These are phyloP conservation scores for Trachelipus rathkii DNA, from an alignment of 1,140 invertebrate species.

Conservation along the genomic window DNA sequence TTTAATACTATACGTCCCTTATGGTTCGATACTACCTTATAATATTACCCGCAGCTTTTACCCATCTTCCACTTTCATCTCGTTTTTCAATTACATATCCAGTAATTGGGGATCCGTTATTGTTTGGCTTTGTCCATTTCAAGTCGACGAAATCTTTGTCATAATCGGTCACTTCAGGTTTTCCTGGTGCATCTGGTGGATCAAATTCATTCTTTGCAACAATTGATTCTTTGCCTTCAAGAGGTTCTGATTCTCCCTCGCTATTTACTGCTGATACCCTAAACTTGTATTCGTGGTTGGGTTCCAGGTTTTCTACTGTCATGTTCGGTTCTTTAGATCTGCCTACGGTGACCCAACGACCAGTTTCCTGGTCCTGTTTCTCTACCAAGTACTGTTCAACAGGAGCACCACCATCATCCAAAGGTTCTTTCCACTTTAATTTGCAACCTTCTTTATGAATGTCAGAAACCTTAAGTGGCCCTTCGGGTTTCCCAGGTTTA, in stretches of 20 bases:
- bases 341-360: constrained; percentile 78
- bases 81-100: constrained; percentile 91
- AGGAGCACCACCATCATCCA: constrained; percentile 90
- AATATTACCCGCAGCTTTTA: constrained; percentile 76
- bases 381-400: constrained; percentile 85
- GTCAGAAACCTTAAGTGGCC: constrained; percentile 85
- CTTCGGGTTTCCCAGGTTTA: constrained; percentile 90
- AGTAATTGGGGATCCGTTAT: constrained; percentile 88
- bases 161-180: constrained; percentile 86
- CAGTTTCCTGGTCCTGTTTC: constrained; percentile 78
- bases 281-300: constrained; percentile 95
- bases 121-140: constrained; percentile 81
- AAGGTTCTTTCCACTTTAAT: constrained; percentile 90
- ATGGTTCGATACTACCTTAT: constrained; percentile 68
- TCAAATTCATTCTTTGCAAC: constrained; percentile 98
- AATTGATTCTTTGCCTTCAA: constrained; percentile 81
- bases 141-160: constrained; percentile 91
- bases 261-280: constrained; percentile 90
- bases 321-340: constrained; percentile 74
- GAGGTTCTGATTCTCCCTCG: constrained; percentile 88
- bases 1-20: constrained; percentile 73
- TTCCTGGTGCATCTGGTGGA: constrained; percentile 83
- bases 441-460: constrained; percentile 87
- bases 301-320: constrained; percentile 75
- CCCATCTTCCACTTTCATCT: constrained; percentile 80